Percentiles rank a stretch among this genome's conserved stretches.
These are phyloP conservation scores for Zoroaster sp. DNA, from an alignment of 53 echinoderm and acorn worm genomes.

Conservation along the genomic window DNA sequence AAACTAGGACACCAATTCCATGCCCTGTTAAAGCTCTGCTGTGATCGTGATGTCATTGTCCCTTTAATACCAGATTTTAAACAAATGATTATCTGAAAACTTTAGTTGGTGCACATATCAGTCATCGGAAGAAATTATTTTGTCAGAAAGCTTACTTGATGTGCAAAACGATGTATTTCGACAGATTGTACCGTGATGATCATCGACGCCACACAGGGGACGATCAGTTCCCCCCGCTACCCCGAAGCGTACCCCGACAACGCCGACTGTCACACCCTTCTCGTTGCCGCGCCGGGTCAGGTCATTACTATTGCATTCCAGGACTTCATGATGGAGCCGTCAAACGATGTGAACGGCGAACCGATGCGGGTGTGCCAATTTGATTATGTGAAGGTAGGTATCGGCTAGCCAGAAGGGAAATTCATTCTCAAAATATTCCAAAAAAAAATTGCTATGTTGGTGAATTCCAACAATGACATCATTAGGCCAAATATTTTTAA, in stretches of 20 bases:
- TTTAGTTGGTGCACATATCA: not conserved
- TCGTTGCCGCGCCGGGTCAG: conserved; percentile 32
- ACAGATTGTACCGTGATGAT: conserved; percentile 1
- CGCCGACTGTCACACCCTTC: conserved; percentile 46
- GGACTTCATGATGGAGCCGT: conserved; percentile 46
- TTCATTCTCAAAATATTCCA: not conserved
- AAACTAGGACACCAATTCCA: too few relatives aligned
- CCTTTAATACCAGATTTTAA: too few relatives aligned
- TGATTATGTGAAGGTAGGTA: conserved; percentile 35
- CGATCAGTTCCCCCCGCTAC: conserved; percentile 29
- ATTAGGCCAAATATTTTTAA: too few relatives aligned
- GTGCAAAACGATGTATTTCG: too few relatives aligned
- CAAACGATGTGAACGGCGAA: conserved; percentile 29
- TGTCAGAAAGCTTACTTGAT: too few relatives aligned
- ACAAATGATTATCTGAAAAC: too few relatives aligned
- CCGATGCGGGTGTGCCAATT: conserved; percentile 24
- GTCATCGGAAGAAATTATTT: not conserved
- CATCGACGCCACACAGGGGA: not conserved
- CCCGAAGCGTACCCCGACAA: conserved; percentile 29
- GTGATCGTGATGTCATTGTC: too few relatives aligned
- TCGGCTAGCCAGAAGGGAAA: too few relatives aligned
- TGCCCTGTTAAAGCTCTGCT: too few relatives aligned
- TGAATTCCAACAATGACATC: too few relatives aligned
- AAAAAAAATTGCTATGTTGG: too few relatives aligned
- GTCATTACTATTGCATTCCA: conserved; percentile 52